phyloP scores from a whole-genome alignment of 2,797 vertebrate species.

The Phylloscopus collybita region DNA sequence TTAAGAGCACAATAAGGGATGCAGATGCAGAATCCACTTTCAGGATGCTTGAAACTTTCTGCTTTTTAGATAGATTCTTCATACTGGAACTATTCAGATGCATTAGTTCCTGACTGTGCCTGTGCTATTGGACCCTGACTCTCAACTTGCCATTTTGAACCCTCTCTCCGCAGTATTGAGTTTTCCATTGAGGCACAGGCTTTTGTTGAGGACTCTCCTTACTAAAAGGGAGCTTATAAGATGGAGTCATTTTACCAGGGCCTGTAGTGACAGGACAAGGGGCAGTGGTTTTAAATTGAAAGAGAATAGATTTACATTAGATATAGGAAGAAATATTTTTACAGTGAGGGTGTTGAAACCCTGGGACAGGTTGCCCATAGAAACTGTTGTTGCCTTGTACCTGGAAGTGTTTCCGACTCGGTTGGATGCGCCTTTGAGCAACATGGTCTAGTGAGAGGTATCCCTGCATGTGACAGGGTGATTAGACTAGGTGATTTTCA shows the following conservation, averaged over 20 bases:
- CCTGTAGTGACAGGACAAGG: neutral
- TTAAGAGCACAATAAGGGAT: neutral
- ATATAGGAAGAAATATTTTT: neutral
- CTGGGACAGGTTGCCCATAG: neutral
- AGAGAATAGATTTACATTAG: neutral
- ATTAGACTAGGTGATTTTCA: neutral
- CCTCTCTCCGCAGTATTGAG: neutral
- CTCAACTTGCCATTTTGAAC: neutral
- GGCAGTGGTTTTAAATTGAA: neutral
- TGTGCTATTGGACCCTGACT: neutral
- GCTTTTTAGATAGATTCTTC: neutral
- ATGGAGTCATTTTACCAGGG: neutral
- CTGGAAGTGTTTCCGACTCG: neutral
- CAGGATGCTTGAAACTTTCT: neutral
- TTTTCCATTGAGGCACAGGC: neutral
- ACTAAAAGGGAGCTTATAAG: neutral
- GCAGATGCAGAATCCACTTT: neutral
- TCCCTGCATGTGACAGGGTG: neutral
- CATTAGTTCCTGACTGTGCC: neutral
- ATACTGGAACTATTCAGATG: neutral
- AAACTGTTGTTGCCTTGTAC: neutral
- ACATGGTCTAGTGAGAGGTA: neutral
- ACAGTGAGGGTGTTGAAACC: accelerated
- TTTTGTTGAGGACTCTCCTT: neutral
- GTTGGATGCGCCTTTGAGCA: neutral